Evolutionary conservation across 1,140 invertebrate genomes (phyloP).

Genomic region (Agrilus planipennis): DNA sequence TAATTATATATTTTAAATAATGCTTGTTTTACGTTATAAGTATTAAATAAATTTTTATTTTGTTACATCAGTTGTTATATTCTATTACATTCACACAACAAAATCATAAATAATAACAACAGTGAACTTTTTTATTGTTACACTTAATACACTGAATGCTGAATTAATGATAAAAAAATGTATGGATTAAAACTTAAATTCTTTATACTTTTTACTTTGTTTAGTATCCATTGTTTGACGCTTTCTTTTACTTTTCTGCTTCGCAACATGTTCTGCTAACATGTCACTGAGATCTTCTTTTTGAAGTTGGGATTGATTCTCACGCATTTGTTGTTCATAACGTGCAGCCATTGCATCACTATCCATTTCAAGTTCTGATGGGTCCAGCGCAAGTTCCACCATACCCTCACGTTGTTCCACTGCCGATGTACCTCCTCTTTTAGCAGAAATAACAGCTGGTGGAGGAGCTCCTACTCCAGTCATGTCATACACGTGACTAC

Average conservation of each 20-base stretch:
- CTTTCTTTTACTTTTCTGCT: constrained; percentile 90
- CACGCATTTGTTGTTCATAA: constrained; percentile 92
- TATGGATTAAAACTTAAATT: constrained; percentile 96
- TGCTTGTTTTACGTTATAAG: no score
- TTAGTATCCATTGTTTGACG: constrained; percentile 77
- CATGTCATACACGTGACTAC: constrained; percentile 94
- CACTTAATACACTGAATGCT: constrained; percentile 2
- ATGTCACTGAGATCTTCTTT: constrained; percentile 97
- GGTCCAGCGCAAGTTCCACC: constrained; percentile 92
- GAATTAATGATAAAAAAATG: neutral
- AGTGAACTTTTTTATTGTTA: no score
- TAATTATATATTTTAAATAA: no score
- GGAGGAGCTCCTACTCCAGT: constrained; percentile 46
- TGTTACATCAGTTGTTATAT: no score
- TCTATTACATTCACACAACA: no score
- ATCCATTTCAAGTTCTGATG: constrained; percentile 92
- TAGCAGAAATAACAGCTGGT: constrained; percentile 35
- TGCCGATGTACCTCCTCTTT: constrained; percentile 17
- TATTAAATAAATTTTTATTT: no score
- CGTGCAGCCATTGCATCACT: constrained; percentile 91
- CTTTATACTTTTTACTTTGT: constrained; percentile 92
- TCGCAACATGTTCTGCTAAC: constrained; percentile 93
- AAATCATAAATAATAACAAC: no score
- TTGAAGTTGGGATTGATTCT: constrained; percentile 75
- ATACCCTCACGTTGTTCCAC: constrained; percentile 46